Evolutionary conservation across 1,140 invertebrate species (phyloP).

Genomic region (Octopus bimaculoides): DNA sequence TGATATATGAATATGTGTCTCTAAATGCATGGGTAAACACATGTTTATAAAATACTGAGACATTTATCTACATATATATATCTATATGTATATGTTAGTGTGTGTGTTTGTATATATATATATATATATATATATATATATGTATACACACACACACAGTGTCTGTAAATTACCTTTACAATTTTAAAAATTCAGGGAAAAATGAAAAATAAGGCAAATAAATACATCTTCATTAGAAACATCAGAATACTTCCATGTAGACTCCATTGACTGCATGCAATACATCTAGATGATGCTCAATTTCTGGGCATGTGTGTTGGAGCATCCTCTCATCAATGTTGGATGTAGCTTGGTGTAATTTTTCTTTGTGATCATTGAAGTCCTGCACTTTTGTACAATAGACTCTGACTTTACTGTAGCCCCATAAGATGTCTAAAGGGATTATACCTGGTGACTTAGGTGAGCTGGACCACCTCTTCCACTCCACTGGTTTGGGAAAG

Average conservation of each 20-base stretch:
- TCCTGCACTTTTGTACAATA: conserved; percentile 5
- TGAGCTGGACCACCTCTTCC: neutral
- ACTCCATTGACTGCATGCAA: neutral
- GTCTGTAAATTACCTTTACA: neutral
- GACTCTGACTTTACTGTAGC: neutral
- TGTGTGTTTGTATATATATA: too few species aligned
- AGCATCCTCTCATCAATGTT: neutral
- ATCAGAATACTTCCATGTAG: conserved; percentile 1
- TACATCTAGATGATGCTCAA: neutral
- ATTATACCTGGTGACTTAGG: conserved; percentile 1
- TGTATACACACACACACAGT: neutral
- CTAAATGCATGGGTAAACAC: too few species aligned
- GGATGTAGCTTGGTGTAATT: conserved; percentile 4
- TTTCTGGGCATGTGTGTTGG: neutral
- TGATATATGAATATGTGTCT: too few species aligned
- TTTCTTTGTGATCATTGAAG: neutral
- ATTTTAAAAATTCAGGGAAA: neutral
- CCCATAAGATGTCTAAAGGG: conserved; percentile 1
- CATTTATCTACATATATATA: too few species aligned
- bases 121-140: too few species aligned
- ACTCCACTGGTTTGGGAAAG: conserved; percentile 1
- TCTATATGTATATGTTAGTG: too few species aligned
- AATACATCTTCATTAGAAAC: neutral
- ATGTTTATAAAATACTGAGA: too few species aligned
- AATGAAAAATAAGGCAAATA: neutral